Evolutionary conservation across 2,113 vertebrate genomes (phyloP).

Genomic region (Herpailurus yagouaroundi): DNA sequence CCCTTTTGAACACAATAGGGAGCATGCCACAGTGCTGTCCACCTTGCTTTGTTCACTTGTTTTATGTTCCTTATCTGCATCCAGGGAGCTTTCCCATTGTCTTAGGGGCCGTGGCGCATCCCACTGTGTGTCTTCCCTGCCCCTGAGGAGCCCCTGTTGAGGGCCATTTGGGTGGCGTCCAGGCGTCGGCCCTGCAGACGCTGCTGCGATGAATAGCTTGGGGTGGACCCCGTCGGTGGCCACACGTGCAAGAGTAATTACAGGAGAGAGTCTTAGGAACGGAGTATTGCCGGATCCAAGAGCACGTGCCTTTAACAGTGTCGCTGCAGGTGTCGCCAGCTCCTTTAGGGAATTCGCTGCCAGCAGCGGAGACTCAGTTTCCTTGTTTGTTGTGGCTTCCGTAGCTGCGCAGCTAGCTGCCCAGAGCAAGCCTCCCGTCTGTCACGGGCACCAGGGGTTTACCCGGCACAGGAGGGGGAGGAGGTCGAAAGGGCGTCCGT

Average conservation of each 20-base stretch:
- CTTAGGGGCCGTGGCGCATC: rapidly evolving
- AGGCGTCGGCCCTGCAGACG: neutral
- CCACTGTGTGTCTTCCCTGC: too few relatives aligned
- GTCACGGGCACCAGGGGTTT: neutral
- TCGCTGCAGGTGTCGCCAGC: neutral
- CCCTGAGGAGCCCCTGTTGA: neutral
- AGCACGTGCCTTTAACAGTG: neutral
- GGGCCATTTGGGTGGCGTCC: neutral
- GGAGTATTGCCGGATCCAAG: neutral
- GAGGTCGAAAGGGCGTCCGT: neutral
- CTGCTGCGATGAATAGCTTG: neutral
- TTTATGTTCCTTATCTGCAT: neutral
- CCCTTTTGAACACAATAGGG: neutral
- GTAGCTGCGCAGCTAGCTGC: neutral
- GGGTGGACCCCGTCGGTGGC: neutral
- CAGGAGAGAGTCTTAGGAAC: neutral
- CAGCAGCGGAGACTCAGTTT: neutral
- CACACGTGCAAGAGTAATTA: too few relatives aligned
- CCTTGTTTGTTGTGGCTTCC: neutral
- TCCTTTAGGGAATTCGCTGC: too few relatives aligned
- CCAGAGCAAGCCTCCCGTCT: neutral
- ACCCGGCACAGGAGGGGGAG: neutral
- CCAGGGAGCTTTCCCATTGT: neutral
- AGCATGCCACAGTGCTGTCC: rapidly evolving
- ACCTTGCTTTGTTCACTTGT: neutral